These are phyloP conservation scores for Drosophila repletoides DNA, from an alignment of 1,140 invertebrate species.

Conservation along the genomic window DNA sequence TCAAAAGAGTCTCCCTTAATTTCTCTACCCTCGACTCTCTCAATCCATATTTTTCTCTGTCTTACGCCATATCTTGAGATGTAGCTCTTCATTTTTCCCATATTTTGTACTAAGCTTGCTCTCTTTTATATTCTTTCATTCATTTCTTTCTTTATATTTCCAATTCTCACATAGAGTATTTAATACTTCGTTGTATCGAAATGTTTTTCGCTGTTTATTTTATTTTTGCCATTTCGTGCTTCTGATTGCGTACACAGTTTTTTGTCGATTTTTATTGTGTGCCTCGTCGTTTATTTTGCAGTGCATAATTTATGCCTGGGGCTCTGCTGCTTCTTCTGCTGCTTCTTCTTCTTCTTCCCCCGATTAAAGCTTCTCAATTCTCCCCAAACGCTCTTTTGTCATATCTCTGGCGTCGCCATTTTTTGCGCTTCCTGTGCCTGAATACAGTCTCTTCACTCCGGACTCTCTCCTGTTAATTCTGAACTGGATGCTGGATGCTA, in stretches of 20 bases:
- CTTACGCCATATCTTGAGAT: too few species aligned
- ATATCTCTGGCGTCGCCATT: slow-evolving; percentile 65
- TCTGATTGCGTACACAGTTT: slow-evolving; percentile 75
- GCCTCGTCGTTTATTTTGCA: slow-evolving; percentile 72
- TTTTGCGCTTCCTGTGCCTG: slow-evolving; percentile 64
- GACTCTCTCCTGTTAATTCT: too few species aligned
- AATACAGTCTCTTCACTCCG: slow-evolving; percentile 32
- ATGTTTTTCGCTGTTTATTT: slow-evolving; percentile 21
- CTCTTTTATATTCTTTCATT: too few species aligned
- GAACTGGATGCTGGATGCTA: too few species aligned
- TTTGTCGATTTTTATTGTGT: slow-evolving; percentile 73
- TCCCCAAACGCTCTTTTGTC: slow-evolving; percentile 32
- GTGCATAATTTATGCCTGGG: slow-evolving; percentile 74
- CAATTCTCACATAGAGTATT: slow-evolving; percentile 7
- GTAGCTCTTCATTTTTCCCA: too few species aligned
- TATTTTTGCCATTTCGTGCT: slow-evolving; percentile 50
- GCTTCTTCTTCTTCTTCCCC: background rate
- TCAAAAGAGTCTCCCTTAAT: too few species aligned
- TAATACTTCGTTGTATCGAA: background rate
- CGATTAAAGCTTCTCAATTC: background rate
- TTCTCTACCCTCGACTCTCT: too few species aligned
- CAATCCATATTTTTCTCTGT: too few species aligned
- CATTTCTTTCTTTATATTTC: background rate
- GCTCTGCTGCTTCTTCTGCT: background rate
- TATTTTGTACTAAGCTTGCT: too few species aligned